These are phyloP conservation scores for Himalopsyche japonica DNA, from an alignment of 2,888 invertebrate genomes.

Conservation along the genomic window DNA sequence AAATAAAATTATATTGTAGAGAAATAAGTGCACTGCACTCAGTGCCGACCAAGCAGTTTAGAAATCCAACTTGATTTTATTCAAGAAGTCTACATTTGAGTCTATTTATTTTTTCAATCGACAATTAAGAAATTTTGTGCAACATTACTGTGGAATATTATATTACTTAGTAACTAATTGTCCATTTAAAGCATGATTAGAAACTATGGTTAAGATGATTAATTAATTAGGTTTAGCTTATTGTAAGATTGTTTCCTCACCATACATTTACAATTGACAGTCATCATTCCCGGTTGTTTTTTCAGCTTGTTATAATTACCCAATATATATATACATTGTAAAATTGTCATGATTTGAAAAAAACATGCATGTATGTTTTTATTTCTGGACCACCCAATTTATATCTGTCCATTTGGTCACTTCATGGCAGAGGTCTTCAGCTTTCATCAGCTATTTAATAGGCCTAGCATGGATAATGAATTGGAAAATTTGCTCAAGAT, in stretches of 20 bases:
- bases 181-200: not conserved
- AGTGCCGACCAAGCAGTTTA: not conserved
- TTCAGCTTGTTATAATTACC: too few species aligned
- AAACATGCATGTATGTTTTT: too few species aligned
- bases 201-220: not conserved
- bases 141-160: not conserved
- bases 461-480: too few species aligned
- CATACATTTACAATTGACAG: not conserved
- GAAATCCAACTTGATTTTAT: not conserved
- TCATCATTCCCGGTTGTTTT: too few species aligned
- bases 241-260: not conserved
- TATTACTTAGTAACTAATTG: not conserved
- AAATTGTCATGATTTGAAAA: too few species aligned
- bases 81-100: not conserved
- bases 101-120: not conserved
- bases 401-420: too few species aligned
- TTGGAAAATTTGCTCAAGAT: too few species aligned
- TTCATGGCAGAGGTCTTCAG: too few species aligned
- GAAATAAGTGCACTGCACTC: not conserved
- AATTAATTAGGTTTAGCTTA: not conserved
- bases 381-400: too few species aligned
- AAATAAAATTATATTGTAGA: conserved; percentile 16
- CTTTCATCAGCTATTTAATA: too few species aligned
- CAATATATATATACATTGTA: too few species aligned
- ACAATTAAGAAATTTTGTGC: not conserved